Conservation (phyloP, 1,140 invertebrate species). For the Phymorhynchus buccinoides region DNA sequence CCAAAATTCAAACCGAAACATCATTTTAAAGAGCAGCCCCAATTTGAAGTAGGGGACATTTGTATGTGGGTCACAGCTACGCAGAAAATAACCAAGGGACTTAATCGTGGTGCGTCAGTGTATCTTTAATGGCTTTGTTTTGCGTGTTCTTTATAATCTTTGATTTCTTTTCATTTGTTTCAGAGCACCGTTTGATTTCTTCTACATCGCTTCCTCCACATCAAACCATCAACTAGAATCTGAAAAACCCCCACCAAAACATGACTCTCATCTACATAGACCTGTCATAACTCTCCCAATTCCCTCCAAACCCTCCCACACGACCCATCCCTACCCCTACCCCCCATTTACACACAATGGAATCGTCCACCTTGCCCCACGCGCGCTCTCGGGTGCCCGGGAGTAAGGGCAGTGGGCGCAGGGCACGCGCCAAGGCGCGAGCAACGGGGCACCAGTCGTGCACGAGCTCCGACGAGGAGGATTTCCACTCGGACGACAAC, state of each 20-base stretch:
- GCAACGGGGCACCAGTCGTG: conserved; percentile 48
- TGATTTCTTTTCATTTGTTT: not conserved
- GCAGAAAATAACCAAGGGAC: too few relatives aligned
- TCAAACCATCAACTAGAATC: not conserved
- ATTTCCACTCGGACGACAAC: conserved; percentile 68
- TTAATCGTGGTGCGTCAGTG: too few relatives aligned
- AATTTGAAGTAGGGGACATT: too few relatives aligned
- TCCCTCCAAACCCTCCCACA: not conserved
- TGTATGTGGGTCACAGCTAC: too few relatives aligned
- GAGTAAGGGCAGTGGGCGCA: conserved; percentile 1
- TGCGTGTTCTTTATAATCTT: too few relatives aligned
- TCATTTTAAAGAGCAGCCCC: too few relatives aligned
- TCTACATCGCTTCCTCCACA: not conserved
- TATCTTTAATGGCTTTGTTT: too few relatives aligned
- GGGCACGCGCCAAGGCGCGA: conserved; percentile 50
- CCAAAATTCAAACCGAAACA: too few relatives aligned
- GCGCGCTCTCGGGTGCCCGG: not conserved
- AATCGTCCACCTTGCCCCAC: not conserved
- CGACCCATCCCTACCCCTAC: conserved; percentile 1
- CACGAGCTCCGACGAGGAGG: conserved; percentile 62
- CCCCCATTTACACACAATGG: conserved; percentile 13
- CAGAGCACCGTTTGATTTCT: not conserved
- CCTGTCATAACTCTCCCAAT: not conserved
- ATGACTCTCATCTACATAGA: not conserved
- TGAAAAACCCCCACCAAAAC: not conserved